Evolutionary conservation across 2,113 vertebrate species (phyloP), one percentile per base, ranked within the genome.

Genomic region (Podarcis raffonei): DNA sequence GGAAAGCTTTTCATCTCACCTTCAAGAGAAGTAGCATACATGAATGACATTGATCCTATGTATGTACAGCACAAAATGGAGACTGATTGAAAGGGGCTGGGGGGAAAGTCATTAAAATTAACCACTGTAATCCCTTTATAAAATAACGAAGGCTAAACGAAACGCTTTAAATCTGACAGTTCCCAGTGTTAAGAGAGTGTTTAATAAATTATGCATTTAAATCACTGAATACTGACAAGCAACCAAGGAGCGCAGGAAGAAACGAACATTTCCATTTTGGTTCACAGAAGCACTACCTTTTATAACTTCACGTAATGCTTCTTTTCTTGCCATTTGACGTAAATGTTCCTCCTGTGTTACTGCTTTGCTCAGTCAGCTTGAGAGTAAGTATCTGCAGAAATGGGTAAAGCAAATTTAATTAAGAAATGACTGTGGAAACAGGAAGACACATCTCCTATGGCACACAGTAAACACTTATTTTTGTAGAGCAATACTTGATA

Each of bases 191-290:
- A 23, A 91, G 85, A 92, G 7, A 87, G 30, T 22, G 35, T 93
- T 94, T 92, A 83, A 83, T 94, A 93, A 94, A 87, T 90, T 92
- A 91, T 85, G 16, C 3, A 90, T 92, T 91, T 71, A 94, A 92
- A 93, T 94, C 30, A 84, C 11, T 91, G 90, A 94, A 71, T 77
- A 75, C 1, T 92, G 23, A 89, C 86, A 91, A 59, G 5, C 59
- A 37, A 93, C 71, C n/a, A 2, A 37, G 20, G 77, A 75, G 91
- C 0, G 0, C 42, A 86, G 79, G 35, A 91, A 85, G 71, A 85
- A 87, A 78, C 30, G 84, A 88, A 92, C 76, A 71, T 23, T 91
- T 84, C 86, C 89, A 88, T 23, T 93, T 89, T 87, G 53, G 88
- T 93, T 94, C 82, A 80, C 22, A 82, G 53, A 91, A 78, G 90